These are phyloP conservation scores for Suncus etruscus DNA, from an alignment of 2,113 vertebrate species.

Conservation along the genomic window DNA sequence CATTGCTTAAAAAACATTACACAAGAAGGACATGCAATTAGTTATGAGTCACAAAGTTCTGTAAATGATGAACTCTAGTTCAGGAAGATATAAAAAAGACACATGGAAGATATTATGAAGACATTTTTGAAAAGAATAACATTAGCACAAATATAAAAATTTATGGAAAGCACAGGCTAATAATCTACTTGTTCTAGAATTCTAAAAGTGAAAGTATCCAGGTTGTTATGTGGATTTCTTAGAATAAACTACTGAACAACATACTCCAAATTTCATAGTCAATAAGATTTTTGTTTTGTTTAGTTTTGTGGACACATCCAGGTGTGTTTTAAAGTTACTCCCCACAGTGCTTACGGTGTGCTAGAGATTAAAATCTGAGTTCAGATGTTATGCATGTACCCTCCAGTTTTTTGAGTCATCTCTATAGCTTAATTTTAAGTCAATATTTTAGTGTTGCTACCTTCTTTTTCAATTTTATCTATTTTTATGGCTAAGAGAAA, in stretches of 20 bases:
- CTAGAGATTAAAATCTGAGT: no score
- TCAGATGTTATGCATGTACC: no score
- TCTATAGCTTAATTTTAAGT: background rate
- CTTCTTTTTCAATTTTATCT: background rate
- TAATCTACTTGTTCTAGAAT: background rate
- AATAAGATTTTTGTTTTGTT: background rate
- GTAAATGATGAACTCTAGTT: no score
- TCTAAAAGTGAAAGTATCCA: background rate
- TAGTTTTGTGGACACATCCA: no score
- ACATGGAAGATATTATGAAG: background rate
- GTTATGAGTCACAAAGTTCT: no score
- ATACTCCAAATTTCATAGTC: background rate
- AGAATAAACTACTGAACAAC: background rate
- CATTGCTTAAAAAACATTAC: background rate
- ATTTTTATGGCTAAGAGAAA: background rate
- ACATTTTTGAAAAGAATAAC: background rate
- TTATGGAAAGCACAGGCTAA: background rate
- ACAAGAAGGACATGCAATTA: background rate
- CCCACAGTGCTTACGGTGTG: no score
- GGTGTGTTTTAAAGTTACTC: no score
- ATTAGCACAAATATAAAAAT: background rate
- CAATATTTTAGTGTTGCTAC: background rate
- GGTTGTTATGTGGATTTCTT: background rate
- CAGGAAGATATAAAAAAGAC: background rate
- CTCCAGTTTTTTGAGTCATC: no score